phyloP scores from a whole-genome alignment of 2,888 invertebrate species.

The Phalangium opilio region DNA sequence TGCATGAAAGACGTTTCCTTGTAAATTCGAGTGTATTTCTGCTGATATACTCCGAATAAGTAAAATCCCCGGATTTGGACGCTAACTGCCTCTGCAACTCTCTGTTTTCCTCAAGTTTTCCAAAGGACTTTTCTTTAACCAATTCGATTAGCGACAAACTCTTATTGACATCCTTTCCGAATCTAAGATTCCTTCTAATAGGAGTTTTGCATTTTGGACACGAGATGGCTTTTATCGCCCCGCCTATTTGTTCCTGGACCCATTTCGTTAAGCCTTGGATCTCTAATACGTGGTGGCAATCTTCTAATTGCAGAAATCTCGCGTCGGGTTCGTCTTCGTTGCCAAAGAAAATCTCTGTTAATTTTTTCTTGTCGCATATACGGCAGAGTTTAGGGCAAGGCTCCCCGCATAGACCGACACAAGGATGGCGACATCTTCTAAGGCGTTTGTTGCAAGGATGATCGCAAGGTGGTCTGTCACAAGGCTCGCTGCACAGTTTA shows the following conservation, averaged over 20 bases:
- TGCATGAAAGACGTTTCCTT: no score
- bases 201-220: slow-evolving; percentile 24
- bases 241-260: slow-evolving; percentile 3
- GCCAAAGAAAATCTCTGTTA: neutral
- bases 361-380: slow-evolving; percentile 34
- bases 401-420: slow-evolving; percentile 57
- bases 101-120: slow-evolving; percentile 11
- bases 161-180: slow-evolving; percentile 38
- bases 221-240: slow-evolving; percentile 11
- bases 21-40: no score
- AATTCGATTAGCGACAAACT: slow-evolving; percentile 29
- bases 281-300: slow-evolving; percentile 31
- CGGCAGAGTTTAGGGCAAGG: slow-evolving; percentile 45
- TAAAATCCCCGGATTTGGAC: no score
- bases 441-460: slow-evolving; percentile 27
- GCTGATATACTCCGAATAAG: no score
- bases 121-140: slow-evolving; percentile 27
- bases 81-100: no score
- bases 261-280: slow-evolving; percentile 17
- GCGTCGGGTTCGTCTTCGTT: no score
- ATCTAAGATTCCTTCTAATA: slow-evolving; percentile 42
- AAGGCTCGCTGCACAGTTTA: slow-evolving; percentile 29
- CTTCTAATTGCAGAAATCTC: slow-evolving; percentile 26
- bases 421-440: slow-evolving; percentile 42
- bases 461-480: slow-evolving; percentile 28